Percentiles rank a stretch among this genome's conserved stretches.
Evolutionary conservation across 64 coral and sea anemone species (phyloP).

Genomic region (Porites lutea): DNA sequence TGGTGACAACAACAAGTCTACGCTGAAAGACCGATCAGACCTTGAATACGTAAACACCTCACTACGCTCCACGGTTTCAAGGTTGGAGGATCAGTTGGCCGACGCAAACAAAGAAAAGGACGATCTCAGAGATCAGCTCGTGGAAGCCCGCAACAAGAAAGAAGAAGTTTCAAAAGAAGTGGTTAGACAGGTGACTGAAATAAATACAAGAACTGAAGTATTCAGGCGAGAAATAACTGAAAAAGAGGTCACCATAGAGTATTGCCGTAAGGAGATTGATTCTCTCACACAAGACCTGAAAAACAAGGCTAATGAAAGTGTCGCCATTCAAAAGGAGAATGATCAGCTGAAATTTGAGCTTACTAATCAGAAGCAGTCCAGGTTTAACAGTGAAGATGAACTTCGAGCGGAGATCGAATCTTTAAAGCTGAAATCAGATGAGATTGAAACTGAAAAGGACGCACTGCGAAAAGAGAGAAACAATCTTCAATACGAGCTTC

Average conservation of each 20-base stretch:
- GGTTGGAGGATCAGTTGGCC: slow-evolving; percentile 68
- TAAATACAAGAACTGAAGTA: slow-evolving; percentile 83
- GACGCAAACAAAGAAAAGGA: slow-evolving; percentile 80
- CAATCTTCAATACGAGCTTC: slow-evolving; percentile 84
- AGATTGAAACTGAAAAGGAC: slow-evolving; percentile 88
- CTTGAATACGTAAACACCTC: slow-evolving; percentile 72
- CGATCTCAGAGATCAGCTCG: slow-evolving; percentile 52
- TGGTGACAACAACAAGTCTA: slow-evolving; percentile 53
- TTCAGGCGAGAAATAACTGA: slow-evolving; percentile 83
- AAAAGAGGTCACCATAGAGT: slow-evolving; percentile 67
- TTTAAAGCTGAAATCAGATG: slow-evolving; percentile 84
- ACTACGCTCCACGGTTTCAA: slow-evolving; percentile 48
- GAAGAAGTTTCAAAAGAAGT: slow-evolving; percentile 79
- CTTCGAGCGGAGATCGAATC: slow-evolving; percentile 85
- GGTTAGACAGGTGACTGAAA: slow-evolving; percentile 71
- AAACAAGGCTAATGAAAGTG: slow-evolving; percentile 65
- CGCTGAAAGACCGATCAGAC: slow-evolving; percentile 68
- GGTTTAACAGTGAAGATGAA: slow-evolving; percentile 43
- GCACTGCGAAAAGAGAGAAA: slow-evolving; percentile 71
- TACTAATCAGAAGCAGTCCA: slow-evolving; percentile 46
- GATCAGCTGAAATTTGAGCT: slow-evolving; percentile 66
- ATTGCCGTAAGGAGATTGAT: slow-evolving; percentile 61
- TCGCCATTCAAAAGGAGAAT: slow-evolving; percentile 55
- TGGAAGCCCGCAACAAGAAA: slow-evolving; percentile 60
- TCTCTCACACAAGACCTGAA: slow-evolving; percentile 70